phyloP scores from a whole-genome alignment of 2,888 invertebrate species.

The Ormyrus nitidulus region DNA sequence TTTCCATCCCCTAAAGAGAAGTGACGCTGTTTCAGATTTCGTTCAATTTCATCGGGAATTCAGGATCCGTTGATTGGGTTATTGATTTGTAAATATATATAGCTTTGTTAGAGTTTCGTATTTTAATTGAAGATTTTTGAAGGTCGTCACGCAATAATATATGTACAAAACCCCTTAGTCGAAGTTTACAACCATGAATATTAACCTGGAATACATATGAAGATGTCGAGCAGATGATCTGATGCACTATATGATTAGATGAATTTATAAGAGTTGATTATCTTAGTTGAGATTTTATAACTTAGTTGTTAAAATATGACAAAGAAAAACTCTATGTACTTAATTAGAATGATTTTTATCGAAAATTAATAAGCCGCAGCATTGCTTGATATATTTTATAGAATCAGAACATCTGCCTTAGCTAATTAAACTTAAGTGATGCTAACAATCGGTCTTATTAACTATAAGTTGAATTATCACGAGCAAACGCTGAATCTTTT shows the following conservation, averaged over 20 bases:
- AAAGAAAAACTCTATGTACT: no score
- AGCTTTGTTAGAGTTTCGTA: neutral
- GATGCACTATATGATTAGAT: slow-evolving; percentile 24
- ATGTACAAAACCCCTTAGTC: slow-evolving; percentile 67
- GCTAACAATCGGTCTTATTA: slow-evolving; percentile 17
- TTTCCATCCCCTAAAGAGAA: neutral
- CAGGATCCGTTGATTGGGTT: neutral
- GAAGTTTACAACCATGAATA: slow-evolving; percentile 67
- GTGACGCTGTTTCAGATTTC: neutral
- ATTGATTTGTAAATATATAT: neutral
- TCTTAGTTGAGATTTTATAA: slow-evolving; percentile 48
- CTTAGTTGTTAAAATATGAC: neutral
- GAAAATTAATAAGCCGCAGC: neutral
- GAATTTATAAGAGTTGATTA: slow-evolving; percentile 33
- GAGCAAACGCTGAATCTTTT: slow-evolving; percentile 35
- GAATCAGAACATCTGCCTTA: slow-evolving; percentile 47
- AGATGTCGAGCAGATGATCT: slow-evolving; percentile 25
- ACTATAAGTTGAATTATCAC: slow-evolving; percentile 38
- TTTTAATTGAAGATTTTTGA: slow-evolving; percentile 11
- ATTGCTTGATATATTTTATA: slow-evolving; percentile 34
- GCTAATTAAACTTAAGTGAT: slow-evolving; percentile 31
- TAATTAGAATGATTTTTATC: no score
- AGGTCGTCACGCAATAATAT: slow-evolving; percentile 42
- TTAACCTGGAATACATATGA: slow-evolving; percentile 66
- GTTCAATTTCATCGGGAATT: neutral